phyloP scores from a whole-genome alignment of 1,140 invertebrate genomes.

The Coptotermes formosanus region DNA sequence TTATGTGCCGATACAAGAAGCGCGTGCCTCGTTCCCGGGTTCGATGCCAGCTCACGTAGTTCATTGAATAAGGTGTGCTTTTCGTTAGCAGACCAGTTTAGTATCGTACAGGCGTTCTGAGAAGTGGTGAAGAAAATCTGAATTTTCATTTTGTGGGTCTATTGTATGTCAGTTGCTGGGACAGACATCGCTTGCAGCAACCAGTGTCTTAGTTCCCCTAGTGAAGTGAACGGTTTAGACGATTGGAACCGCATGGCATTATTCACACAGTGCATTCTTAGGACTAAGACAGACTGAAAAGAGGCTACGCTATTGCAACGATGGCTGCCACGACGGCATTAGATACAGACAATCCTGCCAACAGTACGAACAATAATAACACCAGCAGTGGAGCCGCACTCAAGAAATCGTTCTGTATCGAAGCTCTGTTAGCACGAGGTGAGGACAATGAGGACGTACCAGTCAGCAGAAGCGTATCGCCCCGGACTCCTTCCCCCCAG shows the following conservation, averaged over 20 bases:
- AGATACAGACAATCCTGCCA: background rate
- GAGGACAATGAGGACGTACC: slow-evolving; percentile 22
- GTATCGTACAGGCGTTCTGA: too few relatives aligned
- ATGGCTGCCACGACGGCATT: background rate
- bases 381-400: background rate
- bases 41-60: background rate
- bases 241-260: too few relatives aligned
- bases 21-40: background rate
- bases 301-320: background rate
- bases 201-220: too few relatives aligned
- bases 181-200: too few relatives aligned
- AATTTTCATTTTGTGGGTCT: too few relatives aligned
- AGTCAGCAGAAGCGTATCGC: background rate
- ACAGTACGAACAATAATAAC: background rate
- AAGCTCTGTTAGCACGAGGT: slow-evolving; percentile 31
- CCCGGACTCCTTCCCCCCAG: background rate
- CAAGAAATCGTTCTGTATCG: slow-evolving; percentile 27
- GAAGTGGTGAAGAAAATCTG: too few relatives aligned
- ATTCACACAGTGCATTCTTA: too few relatives aligned
- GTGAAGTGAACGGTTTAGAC: too few relatives aligned
- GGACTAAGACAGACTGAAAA: too few relatives aligned
- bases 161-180: too few relatives aligned
- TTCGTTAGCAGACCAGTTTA: too few relatives aligned
- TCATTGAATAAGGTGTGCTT: too few relatives aligned
- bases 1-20: background rate